Percentiles rank a stretch among this genome's conserved stretches.
phyloP scores from a whole-genome alignment of 2,797 vertebrate species.

The Sandelia bainsii region DNA sequence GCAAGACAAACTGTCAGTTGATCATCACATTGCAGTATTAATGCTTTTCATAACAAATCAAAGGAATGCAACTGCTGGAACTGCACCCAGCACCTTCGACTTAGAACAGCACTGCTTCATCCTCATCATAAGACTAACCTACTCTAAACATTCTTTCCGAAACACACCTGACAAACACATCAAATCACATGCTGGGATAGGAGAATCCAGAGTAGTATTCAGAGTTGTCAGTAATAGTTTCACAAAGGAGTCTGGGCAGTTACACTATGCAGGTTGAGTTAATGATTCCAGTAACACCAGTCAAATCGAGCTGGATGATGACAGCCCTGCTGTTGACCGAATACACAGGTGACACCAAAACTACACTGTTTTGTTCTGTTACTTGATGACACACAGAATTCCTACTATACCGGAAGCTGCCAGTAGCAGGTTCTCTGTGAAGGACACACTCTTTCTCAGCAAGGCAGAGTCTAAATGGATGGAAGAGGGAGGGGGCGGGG shows the following conservation, averaged over 20 bases:
- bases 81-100: not conserved
- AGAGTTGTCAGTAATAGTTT: not conserved
- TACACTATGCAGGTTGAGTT: slow-evolving; percentile 40
- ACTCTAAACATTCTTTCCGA: slow-evolving; percentile 11
- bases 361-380: slow-evolving; percentile 29
- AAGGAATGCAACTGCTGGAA: slow-evolving; percentile 18
- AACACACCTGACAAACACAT: slow-evolving; percentile 8
- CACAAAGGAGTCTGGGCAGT: slow-evolving; percentile 12
- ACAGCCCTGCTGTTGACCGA: slow-evolving; percentile 18
- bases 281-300: slow-evolving; percentile 23
- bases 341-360: slow-evolving; percentile 9
- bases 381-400: slow-evolving; percentile 76
- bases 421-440: slow-evolving; percentile 97
- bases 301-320: slow-evolving; percentile 14
- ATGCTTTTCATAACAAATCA: slow-evolving; percentile 15
- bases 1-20: slow-evolving; percentile 10
- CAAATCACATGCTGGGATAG: slow-evolving; percentile 44
- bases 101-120: slow-evolving; percentile 10
- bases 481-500: slow-evolving; percentile 83
- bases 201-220: slow-evolving; percentile 9
- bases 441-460: slow-evolving; percentile 98
- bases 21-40: slow-evolving; percentile 6
- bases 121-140: slow-evolving; percentile 13
- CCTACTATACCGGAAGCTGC: slow-evolving; percentile 95
- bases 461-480: slow-evolving; percentile 90